A percentile compares a stretch with the other conserved stretches of the same genome.
phyloP scores from a whole-genome alignment of 1,140 invertebrate genomes.

The Andrena cerasifolii region DNA sequence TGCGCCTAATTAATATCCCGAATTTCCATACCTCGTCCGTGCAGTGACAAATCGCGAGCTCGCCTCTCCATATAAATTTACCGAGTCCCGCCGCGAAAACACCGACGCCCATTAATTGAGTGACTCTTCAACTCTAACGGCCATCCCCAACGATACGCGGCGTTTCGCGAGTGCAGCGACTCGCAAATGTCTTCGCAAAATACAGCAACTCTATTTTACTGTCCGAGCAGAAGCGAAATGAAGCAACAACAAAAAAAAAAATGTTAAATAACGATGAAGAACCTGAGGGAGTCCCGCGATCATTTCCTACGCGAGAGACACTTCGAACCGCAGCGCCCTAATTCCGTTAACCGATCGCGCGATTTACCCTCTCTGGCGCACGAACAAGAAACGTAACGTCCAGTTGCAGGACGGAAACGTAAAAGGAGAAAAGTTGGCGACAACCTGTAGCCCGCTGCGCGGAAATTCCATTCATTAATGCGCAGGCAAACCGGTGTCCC shows the following conservation, averaged over 20 bases:
- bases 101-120: neutral
- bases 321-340: too few species aligned
- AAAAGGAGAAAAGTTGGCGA: neutral
- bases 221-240: too few species aligned
- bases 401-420: neutral
- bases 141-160: too few species aligned
- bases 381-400: neutral
- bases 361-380: too few species aligned
- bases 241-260: too few species aligned
- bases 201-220: too few species aligned
- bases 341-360: too few species aligned
- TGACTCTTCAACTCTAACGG: neutral
- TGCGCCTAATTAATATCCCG: conserved; percentile 10
- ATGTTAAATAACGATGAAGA: too few species aligned
- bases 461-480: neutral
- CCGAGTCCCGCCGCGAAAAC: neutral
- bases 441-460: neutral
- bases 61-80: neutral
- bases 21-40: neutral
- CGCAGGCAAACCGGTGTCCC: neutral
- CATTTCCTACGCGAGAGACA: too few species aligned
- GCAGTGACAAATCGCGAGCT: neutral
- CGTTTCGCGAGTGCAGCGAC: too few species aligned
- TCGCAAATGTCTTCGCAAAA: too few species aligned
- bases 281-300: too few species aligned